A percentile compares a stretch with the other conserved stretches of the same genome.
Evolutionary conservation across 2,888 invertebrate species (phyloP).

Genomic region (Pasiphila rectangulata): DNA sequence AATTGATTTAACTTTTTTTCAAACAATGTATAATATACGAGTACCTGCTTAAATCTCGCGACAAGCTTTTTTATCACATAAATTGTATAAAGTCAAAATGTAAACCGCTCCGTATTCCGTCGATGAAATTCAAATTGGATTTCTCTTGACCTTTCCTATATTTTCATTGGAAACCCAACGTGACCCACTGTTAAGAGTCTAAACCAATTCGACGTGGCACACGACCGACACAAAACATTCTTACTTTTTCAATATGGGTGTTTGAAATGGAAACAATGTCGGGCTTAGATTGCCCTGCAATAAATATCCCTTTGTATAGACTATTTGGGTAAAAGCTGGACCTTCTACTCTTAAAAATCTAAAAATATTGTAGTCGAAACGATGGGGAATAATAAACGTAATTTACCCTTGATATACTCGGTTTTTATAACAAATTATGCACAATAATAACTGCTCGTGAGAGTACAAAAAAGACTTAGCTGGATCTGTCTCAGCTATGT

Average conservation of each 20-base stretch:
- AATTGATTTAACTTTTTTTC: no score
- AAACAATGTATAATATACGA: no score
- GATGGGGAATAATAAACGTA: no score
- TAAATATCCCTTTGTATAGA: no score
- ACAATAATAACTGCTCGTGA: no score
- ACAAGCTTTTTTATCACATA: neutral
- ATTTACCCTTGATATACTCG: no score
- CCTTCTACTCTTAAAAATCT: no score
- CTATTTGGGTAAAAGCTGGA: neutral
- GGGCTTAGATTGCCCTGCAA: constrained; percentile 11
- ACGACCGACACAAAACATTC: constrained; percentile 35
- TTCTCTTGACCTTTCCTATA: constrained; percentile 21
- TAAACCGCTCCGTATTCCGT: constrained; percentile 14
- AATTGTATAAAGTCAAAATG: constrained; percentile 3
- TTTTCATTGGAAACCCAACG: constrained; percentile 20
- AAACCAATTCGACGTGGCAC: constrained; percentile 18
- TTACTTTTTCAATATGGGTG: constrained; percentile 26
- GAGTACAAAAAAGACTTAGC: no score
- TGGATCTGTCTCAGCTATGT: no score
- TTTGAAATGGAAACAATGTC: constrained; percentile 17
- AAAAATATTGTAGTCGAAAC: no score
- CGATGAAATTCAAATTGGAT: constrained; percentile 20
- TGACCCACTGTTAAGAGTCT: constrained; percentile 23
- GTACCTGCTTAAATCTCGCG: no score
- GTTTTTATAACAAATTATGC: no score